Evolutionary conservation across 2,113 vertebrate genomes (phyloP), one percentile per base, ranked within the genome.

Genomic region (Platysteira castanea): DNA sequence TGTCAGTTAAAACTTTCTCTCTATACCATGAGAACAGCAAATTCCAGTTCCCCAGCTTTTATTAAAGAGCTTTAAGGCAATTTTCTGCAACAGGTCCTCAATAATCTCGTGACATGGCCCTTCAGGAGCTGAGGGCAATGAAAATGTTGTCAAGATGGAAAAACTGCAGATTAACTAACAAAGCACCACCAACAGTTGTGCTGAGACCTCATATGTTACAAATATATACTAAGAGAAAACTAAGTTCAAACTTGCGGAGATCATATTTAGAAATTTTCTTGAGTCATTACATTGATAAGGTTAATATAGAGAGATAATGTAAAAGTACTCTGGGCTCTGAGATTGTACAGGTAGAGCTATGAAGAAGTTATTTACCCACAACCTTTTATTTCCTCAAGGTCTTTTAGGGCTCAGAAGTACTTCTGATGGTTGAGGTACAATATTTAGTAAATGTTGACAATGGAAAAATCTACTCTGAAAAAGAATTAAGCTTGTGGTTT

Each of bases 11-110:
- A 69, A 37, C 44, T 84, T 87, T 94, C 79, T 92, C 30, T 94
- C 26, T 73, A 44, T 7, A 83, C 47, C 20, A 47, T 69, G 92
- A 78, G 77, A 94, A 61, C 73, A 96, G 42, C 11, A 94, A 86
- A 94, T 94, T 96, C 31, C 50, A 89, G 63, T 63, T 94, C 14
- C 71, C 65, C 46, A 44, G 12, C 8, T 83, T 95, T 96, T 95
- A 91, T 94, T 88, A 84, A 95, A 93, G 44, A 78, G 56, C 70
- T 94, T 93, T 89, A 78, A 96, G 93, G 87, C 87, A 97, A 76
- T 97, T 94, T 95, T 92, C 70, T 90, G 31, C 87, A 74, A 90
- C 84, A 90, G 39, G 87, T 96, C 69, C 88, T 93, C 88, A 96
- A 90, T 96, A 96, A 95, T 96, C 54, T 95, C 78, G 91, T 76